A percentile compares a stretch with the other conserved stretches of the same genome.
Conservation (phyloP, 2,113 vertebrate genomes). For the Emydocephalus ijimae region DNA sequence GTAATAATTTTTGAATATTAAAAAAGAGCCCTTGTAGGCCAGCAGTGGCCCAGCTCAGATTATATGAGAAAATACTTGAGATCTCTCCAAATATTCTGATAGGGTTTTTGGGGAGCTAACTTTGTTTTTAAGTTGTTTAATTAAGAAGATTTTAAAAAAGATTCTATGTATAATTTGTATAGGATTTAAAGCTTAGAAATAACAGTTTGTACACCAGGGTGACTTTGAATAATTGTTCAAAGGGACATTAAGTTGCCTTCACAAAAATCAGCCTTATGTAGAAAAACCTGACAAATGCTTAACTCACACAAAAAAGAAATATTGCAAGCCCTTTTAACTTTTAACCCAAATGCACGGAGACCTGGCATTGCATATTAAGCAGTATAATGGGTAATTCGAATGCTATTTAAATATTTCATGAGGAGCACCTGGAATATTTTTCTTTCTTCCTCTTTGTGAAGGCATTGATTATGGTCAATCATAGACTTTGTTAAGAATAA, state of each 20-base stretch:
- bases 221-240: not conserved
- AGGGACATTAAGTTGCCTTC: not conserved
- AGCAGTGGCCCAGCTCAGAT: not conserved
- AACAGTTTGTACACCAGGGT: not conserved
- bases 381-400: not conserved
- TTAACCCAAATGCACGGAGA: not conserved
- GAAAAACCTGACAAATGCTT: not conserved
- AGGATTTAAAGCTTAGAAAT: not conserved
- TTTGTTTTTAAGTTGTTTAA: not conserved
- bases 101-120: not conserved
- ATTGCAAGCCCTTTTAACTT: not conserved
- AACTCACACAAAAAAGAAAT: not conserved
- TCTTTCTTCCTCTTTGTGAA: not conserved
- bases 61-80: not conserved
- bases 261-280: not conserved
- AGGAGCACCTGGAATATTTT: not conserved
- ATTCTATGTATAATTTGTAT: not conserved
- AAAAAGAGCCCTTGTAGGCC: not conserved
- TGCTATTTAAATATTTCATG: not conserved
- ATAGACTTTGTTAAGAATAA: not conserved
- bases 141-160: not conserved
- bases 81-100: not conserved
- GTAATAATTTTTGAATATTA: not conserved
- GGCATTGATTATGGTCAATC: not conserved
- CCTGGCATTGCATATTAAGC: not conserved